Conservation (phyloP, 2,113 vertebrate species). For the Cichladusa arquata region DNA sequence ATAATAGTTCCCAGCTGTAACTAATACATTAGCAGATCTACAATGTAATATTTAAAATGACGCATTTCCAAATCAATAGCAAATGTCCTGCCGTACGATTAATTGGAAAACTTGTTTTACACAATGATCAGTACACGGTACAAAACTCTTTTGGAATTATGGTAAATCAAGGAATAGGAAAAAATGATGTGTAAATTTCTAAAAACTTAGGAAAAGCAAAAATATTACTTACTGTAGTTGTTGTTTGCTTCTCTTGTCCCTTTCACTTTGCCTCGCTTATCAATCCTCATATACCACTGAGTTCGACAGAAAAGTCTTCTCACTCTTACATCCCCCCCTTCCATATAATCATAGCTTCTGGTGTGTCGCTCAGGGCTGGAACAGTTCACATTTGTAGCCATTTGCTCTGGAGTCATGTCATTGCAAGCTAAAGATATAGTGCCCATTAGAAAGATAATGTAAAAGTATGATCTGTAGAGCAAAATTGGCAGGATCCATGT, state of each 20-base stretch:
- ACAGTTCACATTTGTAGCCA: conserved; percentile 93
- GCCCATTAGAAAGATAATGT: conserved; percentile 89
- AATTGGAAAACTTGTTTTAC: conserved; percentile 1
- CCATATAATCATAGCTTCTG: conserved; percentile 98
- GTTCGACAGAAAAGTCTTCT: conserved; percentile 96
- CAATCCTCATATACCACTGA: conserved; percentile 96
- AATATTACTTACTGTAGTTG: conserved; percentile 91
- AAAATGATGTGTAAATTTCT: neutral
- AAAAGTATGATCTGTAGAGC: conserved; percentile 93
- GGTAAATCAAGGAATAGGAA: neutral
- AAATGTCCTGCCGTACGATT: conserved; percentile 52
- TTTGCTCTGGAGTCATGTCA: conserved; percentile 94
- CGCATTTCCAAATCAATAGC: conserved; percentile 62
- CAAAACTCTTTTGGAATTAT: neutral
- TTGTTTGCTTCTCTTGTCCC: conserved; percentile 93
- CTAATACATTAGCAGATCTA: conserved; percentile 63
- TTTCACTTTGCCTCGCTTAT: conserved; percentile 91
- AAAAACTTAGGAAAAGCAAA: conserved; percentile 1
- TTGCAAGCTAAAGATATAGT: conserved; percentile 89
- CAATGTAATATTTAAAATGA: conserved; percentile 60
- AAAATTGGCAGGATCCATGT: conserved; percentile 96
- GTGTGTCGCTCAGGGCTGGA: conserved; percentile 94
- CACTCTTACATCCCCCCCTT: conserved; percentile 96
- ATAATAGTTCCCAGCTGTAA: conserved; percentile 67
- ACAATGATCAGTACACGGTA: neutral